These are phyloP conservation scores for Stegastes partitus DNA, from an alignment of 2,113 vertebrate genomes.

Conservation along the genomic window DNA sequence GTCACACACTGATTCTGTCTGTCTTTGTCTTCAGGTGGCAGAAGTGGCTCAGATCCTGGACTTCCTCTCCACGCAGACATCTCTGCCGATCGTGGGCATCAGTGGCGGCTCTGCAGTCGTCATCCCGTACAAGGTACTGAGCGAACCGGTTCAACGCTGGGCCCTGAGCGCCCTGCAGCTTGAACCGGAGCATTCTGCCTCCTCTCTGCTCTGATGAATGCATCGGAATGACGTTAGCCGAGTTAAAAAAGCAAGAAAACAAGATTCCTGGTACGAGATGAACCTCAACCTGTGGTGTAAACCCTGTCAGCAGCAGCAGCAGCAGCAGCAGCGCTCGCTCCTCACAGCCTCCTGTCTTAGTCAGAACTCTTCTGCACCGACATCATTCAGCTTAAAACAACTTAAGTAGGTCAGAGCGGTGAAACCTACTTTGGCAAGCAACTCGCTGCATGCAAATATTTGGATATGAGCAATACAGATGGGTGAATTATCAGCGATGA, in stretches of 20 bases:
- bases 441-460: conserved; percentile 72
- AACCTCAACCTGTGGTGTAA: conserved; percentile 49
- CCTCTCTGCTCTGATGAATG: not conserved
- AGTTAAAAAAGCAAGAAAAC: not conserved
- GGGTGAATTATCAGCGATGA: conserved; percentile 55
- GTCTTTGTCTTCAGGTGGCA: conserved; percentile 70
- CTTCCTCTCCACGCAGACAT: conserved; percentile 95
- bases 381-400: conserved; percentile 71
- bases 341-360: conserved; percentile 53
- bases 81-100: conserved; percentile 95
- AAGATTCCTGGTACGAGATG: conserved; percentile 4
- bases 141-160: not conserved
- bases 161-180: not conserved
- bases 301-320: conserved; percentile 48
- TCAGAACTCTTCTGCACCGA: conserved; percentile 46
- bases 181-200: not conserved
- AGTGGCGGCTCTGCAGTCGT: conserved; percentile 96
- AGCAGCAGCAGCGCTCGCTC: conserved; percentile 30
- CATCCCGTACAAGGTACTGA: conserved; percentile 93
- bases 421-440: conserved; percentile 63
- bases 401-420: conserved; percentile 76
- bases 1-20: not conserved
- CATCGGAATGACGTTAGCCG: conserved; percentile 10
- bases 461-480: conserved; percentile 59
- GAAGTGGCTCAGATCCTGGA: conserved; percentile 96